phyloP scores from a whole-genome alignment of 2,113 vertebrate genomes.

The Heterotis niloticus region DNA sequence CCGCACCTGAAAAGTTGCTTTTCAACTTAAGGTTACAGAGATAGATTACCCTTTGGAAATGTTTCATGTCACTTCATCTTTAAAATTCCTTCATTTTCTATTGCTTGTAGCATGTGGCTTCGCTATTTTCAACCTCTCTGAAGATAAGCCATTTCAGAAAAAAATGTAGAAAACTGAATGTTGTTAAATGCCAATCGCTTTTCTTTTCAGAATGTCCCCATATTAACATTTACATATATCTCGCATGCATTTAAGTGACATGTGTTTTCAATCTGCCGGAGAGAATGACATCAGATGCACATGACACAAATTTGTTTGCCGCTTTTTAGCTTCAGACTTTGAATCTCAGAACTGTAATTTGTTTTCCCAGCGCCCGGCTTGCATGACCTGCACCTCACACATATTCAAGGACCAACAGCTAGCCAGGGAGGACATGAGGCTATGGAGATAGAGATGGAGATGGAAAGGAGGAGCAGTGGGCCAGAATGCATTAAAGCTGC shows the following conservation, averaged over 20 bases:
- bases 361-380: not conserved
- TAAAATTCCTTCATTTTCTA: too few species aligned
- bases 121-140: not conserved
- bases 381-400: too few species aligned
- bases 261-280: conserved; percentile 31
- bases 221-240: conserved; percentile 15
- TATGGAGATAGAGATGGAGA: not conserved
- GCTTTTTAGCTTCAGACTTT: not conserved
- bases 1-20: too few species aligned
- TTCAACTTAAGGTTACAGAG: too few species aligned
- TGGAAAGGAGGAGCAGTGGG: not conserved
- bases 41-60: too few species aligned
- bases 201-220: not conserved
- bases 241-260: conserved; percentile 22
- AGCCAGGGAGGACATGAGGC: not conserved
- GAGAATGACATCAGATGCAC: conserved; percentile 19
- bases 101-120: too few species aligned
- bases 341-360: not conserved
- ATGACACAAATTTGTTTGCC: not conserved
- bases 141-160: not conserved
- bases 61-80: too few species aligned
- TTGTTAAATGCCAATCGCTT: not conserved
- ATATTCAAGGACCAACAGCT: not conserved
- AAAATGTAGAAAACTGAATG: not conserved
- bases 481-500: not conserved